Conservation (phyloP, 2,113 vertebrate genomes). For the Gracilinanus agilis region DNA sequence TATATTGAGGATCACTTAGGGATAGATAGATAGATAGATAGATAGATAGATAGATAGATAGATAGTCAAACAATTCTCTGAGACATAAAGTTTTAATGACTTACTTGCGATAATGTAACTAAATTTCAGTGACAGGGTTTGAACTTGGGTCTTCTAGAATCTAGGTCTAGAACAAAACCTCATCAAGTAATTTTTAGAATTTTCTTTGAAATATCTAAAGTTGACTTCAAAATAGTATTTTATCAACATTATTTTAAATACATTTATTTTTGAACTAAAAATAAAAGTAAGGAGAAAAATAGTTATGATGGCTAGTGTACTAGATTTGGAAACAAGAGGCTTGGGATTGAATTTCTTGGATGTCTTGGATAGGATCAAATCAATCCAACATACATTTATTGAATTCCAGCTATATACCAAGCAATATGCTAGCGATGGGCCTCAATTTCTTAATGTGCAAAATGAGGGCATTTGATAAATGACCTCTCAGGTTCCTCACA, state of each 20-base stretch:
- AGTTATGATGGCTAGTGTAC: neutral
- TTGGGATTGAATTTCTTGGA: neutral
- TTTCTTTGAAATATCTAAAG: neutral
- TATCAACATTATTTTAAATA: neutral
- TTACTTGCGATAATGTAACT: neutral
- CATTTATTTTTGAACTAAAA: neutral
- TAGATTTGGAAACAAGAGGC: neutral
- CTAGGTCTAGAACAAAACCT: neutral
- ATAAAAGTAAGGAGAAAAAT: neutral
- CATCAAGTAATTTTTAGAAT: neutral
- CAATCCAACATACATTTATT: neutral
- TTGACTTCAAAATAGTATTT: neutral
- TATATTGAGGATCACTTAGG: too few relatives aligned
- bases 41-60: too few relatives aligned
- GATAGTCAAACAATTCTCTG: neutral
- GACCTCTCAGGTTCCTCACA: neutral
- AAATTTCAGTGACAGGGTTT: neutral
- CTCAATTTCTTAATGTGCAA: neutral
- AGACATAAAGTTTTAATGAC: neutral
- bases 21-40: too few relatives aligned
- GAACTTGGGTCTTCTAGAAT: neutral
- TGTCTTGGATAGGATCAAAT: neutral
- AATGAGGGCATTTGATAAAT: neutral
- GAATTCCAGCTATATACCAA: neutral
- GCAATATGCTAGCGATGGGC: neutral